Conservation (phyloP, 1,140 invertebrate species). For the Tetramorium alpestre region DNA sequence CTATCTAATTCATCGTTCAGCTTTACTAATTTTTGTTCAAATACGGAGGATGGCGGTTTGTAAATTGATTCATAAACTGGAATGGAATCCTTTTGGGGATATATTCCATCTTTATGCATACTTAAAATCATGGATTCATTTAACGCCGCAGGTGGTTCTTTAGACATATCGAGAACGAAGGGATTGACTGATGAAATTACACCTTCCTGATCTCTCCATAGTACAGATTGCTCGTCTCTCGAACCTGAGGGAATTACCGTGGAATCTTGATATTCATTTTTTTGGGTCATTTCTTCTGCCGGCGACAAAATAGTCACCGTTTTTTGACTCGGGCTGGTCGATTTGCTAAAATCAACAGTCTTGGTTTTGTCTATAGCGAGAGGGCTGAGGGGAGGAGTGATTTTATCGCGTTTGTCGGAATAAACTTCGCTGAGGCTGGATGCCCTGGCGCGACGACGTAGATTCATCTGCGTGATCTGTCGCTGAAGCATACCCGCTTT, state of each 20-base stretch:
- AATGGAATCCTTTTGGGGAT: background rate
- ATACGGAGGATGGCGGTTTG: background rate
- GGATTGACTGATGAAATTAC: background rate
- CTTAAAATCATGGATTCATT: conserved; percentile 11
- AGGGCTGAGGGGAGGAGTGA: conserved; percentile 73
- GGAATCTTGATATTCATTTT: background rate
- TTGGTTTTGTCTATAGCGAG: conserved; percentile 71
- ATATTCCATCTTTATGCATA: background rate
- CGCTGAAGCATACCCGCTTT: conserved; percentile 82
- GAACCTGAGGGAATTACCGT: background rate
- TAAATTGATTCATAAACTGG: conserved; percentile 19
- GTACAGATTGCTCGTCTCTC: background rate
- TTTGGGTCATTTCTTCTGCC: background rate
- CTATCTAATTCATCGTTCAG: background rate
- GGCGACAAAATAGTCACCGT: conserved; percentile 82
- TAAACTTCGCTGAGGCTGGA: conserved; percentile 83
- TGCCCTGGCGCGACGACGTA: conserved; percentile 79
- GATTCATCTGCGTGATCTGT: conserved; percentile 79
- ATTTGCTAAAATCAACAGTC: background rate
- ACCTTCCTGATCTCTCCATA: conserved; percentile 7
- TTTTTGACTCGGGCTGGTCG: conserved; percentile 70
- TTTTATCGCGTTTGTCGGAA: conserved; percentile 64
- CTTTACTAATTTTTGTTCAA: conserved; percentile 31
- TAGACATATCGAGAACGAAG: background rate
- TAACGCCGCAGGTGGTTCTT: background rate